Evolutionary conservation across 35 echinoderm and acorn worm species (phyloP).

Genomic region (Apostichopus parvimensis): DNA sequence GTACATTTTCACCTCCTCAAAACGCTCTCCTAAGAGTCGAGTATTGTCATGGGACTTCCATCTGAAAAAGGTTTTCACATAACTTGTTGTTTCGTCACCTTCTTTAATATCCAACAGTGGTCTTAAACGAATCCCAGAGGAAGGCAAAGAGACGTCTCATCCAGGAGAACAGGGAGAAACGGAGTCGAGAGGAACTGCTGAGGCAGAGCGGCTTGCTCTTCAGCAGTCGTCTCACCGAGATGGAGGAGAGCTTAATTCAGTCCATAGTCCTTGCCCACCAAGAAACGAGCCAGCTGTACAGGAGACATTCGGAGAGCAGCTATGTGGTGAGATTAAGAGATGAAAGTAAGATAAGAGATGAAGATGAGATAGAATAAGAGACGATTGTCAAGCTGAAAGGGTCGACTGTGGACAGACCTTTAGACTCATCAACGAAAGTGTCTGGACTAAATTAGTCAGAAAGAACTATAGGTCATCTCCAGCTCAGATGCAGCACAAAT

Average conservation of each 20-base stretch:
- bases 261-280: conserved; percentile 80
- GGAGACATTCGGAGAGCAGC: conserved; percentile 49
- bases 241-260: conserved; percentile 76
- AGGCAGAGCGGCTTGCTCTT: conserved; percentile 67
- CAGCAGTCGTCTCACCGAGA: conserved; percentile 55
- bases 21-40: no score
- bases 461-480: no score
- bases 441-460: no score
- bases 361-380: no score
- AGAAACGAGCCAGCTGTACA: conserved; percentile 77
- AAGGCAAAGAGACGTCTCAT: conserved; percentile 88
- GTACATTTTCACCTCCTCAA: no score
- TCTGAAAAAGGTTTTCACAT: no score
- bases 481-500: no score
- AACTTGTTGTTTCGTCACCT: background rate
- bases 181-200: conserved; percentile 69
- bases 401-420: no score
- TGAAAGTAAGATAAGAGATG: no score
- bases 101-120: conserved; percentile 53
- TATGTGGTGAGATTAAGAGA: conserved; percentile 58
- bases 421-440: no score
- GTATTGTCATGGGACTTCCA: no score
- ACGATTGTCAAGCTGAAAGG: no score
- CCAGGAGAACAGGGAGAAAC: conserved; percentile 89
- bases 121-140: conserved; percentile 90